These are phyloP conservation scores for Poeciliopsis gracilis DNA, from an alignment of 2,797 vertebrate species.

Conservation along the genomic window DNA sequence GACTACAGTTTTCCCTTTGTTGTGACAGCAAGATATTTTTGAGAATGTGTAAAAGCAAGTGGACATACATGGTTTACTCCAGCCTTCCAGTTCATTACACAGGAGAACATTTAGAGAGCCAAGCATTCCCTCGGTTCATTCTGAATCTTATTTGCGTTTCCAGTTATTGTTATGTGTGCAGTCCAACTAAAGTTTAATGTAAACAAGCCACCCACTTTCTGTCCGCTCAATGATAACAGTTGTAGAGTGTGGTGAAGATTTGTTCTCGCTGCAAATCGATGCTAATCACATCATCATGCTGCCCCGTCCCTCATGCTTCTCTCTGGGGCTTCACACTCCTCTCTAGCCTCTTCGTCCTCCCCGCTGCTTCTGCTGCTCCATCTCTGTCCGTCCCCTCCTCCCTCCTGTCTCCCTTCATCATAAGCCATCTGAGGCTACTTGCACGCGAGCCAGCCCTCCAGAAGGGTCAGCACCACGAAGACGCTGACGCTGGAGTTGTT, in stretches of 20 bases:
- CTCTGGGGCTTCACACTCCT: slow-evolving; percentile 65
- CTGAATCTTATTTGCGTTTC: slow-evolving; percentile 30
- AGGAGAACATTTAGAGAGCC: slow-evolving; percentile 19
- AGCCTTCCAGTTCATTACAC: slow-evolving; percentile 28
- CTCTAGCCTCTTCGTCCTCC: slow-evolving; percentile 57
- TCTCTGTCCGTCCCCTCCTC: slow-evolving; percentile 35
- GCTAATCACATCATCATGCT: slow-evolving; percentile 69
- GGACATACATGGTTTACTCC: slow-evolving; percentile 14
- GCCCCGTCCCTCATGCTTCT: slow-evolving; percentile 43
- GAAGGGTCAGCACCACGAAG: slow-evolving; percentile 41
- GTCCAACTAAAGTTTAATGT: slow-evolving; percentile 55
- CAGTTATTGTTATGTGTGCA: slow-evolving; percentile 32
- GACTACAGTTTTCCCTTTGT: neutral
- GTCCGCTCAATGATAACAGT: slow-evolving; percentile 57
- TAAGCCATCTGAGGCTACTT: slow-evolving; percentile 59
- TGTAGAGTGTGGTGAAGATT: slow-evolving; percentile 54
- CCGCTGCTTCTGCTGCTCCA: slow-evolving; percentile 44
- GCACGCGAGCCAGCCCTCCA: slow-evolving; percentile 50
- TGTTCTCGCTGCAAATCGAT: slow-evolving; percentile 71
- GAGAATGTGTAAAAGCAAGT: slow-evolving; percentile 18
- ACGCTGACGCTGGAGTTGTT: slow-evolving; percentile 30
- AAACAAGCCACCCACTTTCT: slow-evolving; percentile 60
- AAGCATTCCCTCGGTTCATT: slow-evolving; percentile 14
- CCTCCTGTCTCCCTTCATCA: slow-evolving; percentile 60
- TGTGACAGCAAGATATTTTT: slow-evolving; percentile 3